Evolutionary conservation across 2,113 vertebrate genomes (phyloP), one percentile per base, ranked within the genome.

Genomic region (Oxyruncus cristatus): DNA sequence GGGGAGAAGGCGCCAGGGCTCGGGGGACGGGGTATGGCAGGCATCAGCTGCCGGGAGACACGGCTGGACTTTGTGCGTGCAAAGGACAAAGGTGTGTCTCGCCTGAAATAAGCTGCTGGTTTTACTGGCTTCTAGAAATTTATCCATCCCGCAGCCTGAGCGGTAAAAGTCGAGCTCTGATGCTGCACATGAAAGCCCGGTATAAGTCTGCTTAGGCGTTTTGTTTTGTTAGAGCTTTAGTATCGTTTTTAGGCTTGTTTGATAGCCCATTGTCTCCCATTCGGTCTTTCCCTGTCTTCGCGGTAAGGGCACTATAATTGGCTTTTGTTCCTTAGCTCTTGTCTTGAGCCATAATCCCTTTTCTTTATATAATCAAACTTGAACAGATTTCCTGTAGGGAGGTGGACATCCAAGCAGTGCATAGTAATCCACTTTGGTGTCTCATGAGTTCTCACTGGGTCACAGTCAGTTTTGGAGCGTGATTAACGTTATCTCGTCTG

Each of bases 291-390:
- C 30, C 52, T 79, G 92, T 89, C 70, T 82, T 79, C 26, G 2
- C 27, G 21, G 26, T 33, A n/a, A 82, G 62, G 53, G 26, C 41
- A 50, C 47, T 88, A 0, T 42, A 72, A 47, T 18, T 95, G 77
- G 76, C 89, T 94, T 95, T 91, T 94, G 93, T 95, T 95, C 44
- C 52, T 75, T 72, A 22, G 74, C n/a, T 11, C 50, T 44, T 78
- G 70, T 85, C n/a, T 46, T 55, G 49, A 67, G 33, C 37, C 1
- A 5, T 92, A 91, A 82, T 91, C 66, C 39, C 37, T 32, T 84
- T 90, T 88, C 35, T 61, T 95, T 90, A 65, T 63, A 33, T 93
- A 94, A 90, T 88, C 61, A 67, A 77, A 94, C 63, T 39, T 74
- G 79, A 79, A 52, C 39, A 74, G 90, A 71, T 94, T 93, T 92